Evolutionary conservation across 37 sponge, comb jelly and placozoan genomes (phyloP), one percentile per base, ranked within the genome.

Genomic region (Hexactinellida sp.): DNA sequence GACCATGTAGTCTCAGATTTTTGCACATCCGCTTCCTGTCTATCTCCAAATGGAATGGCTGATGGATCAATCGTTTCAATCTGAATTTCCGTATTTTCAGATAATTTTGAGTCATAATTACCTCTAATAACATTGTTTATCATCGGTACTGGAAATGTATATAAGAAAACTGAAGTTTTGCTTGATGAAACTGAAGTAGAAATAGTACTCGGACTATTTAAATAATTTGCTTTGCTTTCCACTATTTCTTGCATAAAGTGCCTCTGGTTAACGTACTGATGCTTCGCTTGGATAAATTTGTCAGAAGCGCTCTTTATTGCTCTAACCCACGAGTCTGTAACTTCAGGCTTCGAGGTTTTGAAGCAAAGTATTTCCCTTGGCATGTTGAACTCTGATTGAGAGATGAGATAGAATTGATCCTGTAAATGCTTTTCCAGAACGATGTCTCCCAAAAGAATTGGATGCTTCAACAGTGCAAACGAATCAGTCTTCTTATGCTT

Each of bases 341-440:
- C 34, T 63, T 63, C 30, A 7, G 25, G 76, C 3, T 23, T 63
- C 21, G 76, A 63, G 3, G 21, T 28, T 23, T 63, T 63, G 34
- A 63, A 63, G 76, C 76, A 63, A 25, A 63, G 76, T 63, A 63
- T 63, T n/a, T 63, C 76, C 19, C 1, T 63, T n/a, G 76, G 76
- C 76, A 63, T 63, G 76, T 63, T 63, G 30, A 63, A 63, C 13
- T 63, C 76, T 32, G 76, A 63, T 63, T 63, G 76, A n/a, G 76
- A 63, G 25, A 63, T 63, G 30, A 63, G 76, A n/a, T 25, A 63
- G 76, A 63, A 63, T 28, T 63, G 76, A 63, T 63, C 34, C 5
- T 23, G 76, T 63, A 23, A 63, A 63, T n/a, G 76, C 5, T 63
- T 63, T n/a, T 63, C 76, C 3, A 63, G 76, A 32, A 23, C 5